Evolutionary conservation across 2,888 invertebrate species (phyloP).

Genomic region (Orchesellides sinensis): DNA sequence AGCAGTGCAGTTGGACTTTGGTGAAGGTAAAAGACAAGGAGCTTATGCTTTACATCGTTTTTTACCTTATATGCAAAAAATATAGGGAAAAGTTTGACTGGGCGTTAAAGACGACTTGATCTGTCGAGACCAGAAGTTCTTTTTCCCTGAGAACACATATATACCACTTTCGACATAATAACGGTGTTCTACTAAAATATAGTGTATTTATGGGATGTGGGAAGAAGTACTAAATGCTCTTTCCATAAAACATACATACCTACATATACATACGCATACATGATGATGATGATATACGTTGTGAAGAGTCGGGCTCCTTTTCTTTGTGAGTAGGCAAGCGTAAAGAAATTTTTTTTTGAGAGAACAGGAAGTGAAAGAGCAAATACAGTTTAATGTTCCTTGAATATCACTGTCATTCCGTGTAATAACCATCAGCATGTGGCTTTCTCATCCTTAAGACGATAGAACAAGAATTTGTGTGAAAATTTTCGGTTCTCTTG

Average conservation of each 20-base stretch:
- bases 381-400: slow-evolving; percentile 64
- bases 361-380: slow-evolving; percentile 28
- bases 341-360: slow-evolving; percentile 24
- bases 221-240: slow-evolving; percentile 18
- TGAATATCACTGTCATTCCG: slow-evolving; percentile 64
- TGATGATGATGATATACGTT: no score
- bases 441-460: slow-evolving; percentile 52
- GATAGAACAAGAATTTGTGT: no score
- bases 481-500: no score
- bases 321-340: slow-evolving; percentile 50
- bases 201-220: no score
- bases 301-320: background rate
- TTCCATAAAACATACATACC: no score
- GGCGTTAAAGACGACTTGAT: slow-evolving; percentile 51
- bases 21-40: background rate
- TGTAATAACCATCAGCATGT: slow-evolving; percentile 55
- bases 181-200: no score
- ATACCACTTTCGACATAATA: no score
- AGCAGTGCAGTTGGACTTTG: no score
- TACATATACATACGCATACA: no score
- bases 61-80: background rate
- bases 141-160: no score
- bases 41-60: background rate
- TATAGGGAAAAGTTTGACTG: slow-evolving; percentile 3
- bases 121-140: slow-evolving; percentile 43